phyloP scores from a whole-genome alignment of 2,113 vertebrate species.

The Pungitius pungitius region DNA sequence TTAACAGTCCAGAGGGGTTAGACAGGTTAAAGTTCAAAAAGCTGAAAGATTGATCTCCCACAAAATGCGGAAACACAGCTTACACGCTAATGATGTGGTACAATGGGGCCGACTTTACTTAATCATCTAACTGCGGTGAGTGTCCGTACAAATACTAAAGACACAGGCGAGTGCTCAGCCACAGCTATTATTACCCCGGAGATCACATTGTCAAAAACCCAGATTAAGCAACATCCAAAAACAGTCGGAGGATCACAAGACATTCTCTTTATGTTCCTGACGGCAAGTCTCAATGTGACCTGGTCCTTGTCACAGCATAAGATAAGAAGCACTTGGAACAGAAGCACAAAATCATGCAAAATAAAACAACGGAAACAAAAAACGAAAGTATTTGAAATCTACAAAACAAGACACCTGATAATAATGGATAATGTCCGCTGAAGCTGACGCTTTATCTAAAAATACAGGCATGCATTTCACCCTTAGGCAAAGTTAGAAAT shows the following conservation, averaged over 20 bases:
- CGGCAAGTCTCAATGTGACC: constrained; percentile 22
- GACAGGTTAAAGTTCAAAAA: constrained; percentile 59
- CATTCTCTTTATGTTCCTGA: constrained; percentile 37
- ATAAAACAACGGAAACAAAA: constrained; percentile 46
- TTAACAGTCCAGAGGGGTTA: constrained; percentile 58
- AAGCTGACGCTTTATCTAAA: constrained; percentile 38
- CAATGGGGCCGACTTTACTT: constrained; percentile 2
- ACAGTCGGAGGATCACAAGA: constrained; percentile 46
- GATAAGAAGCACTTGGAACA: constrained; percentile 75
- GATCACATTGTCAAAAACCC: constrained; percentile 38
- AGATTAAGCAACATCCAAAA: constrained; percentile 44
- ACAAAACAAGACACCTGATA: constrained; percentile 64
- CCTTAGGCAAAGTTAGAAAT: constrained; percentile 41
- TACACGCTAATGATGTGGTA: constrained; percentile 5
- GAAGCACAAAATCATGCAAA: constrained; percentile 62
- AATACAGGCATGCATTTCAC: constrained; percentile 43
- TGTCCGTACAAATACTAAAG: constrained; percentile 20
- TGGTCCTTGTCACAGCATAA: constrained; percentile 27
- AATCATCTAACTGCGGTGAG: constrained; percentile 19
- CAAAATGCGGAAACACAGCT: constrained; percentile 39
- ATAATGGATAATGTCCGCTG: constrained; percentile 41
- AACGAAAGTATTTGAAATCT: constrained; percentile 44
- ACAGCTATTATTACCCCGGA: constrained; percentile 29
- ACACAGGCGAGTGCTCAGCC: constrained; percentile 20
- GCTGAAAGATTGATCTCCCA: constrained; percentile 52